A percentile compares a stretch with the other conserved stretches of the same genome.
These are phyloP conservation scores for Spea bombifrons DNA, from an alignment of 2,113 vertebrate genomes.

Conservation along the genomic window DNA sequence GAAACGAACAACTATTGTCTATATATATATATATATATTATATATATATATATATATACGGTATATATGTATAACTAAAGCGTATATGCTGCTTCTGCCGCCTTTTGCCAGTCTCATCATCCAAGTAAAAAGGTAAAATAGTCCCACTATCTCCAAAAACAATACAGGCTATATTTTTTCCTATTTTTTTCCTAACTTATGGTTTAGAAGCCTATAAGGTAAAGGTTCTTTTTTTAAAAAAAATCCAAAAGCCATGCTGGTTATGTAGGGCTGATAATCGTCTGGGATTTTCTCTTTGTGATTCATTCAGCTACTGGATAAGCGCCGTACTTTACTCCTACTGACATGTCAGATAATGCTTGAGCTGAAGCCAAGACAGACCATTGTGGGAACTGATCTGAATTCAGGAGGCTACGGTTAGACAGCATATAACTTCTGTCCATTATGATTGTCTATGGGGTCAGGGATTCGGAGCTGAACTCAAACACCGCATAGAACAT, in stretches of 20 bases:
- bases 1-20: too few species aligned
- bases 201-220: neutral
- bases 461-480: neutral
- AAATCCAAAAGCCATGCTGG: neutral
- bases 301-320: slow-evolving; percentile 30
- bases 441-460: slow-evolving; percentile 4
- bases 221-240: neutral
- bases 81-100: too few species aligned
- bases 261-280: slow-evolving; percentile 17
- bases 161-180: too few species aligned
- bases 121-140: too few species aligned
- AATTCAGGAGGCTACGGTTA: neutral
- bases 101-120: too few species aligned
- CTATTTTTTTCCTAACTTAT: too few species aligned
- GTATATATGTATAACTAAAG: too few species aligned
- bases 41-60: too few species aligned
- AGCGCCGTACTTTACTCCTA: slow-evolving; percentile 9
- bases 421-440: neutral
- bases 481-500: neutral
- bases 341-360: slow-evolving; percentile 27
- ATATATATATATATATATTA: too few species aligned
- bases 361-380: slow-evolving; percentile 15
- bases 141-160: too few species aligned
- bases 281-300: neutral
- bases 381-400: neutral